Base-by-base conservation (phyloP, 2,113 vertebrate species). In the Melanotaenia duboulayi region DNA sequence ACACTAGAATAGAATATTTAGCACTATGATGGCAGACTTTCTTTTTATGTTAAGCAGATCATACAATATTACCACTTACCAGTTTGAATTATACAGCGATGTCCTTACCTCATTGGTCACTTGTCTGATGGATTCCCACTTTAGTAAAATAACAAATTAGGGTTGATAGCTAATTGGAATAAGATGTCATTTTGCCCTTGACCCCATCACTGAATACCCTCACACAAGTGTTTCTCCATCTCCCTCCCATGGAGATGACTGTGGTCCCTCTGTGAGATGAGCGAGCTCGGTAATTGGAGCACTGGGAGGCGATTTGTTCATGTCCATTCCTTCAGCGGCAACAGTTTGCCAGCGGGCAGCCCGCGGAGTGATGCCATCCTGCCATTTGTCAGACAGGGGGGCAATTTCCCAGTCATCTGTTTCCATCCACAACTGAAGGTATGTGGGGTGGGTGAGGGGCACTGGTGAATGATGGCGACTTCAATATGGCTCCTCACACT, bases 341-440 rank as follows among this genome's bases (percentile, higher is more conserved):
- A 83, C 83, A 78, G 83, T 90, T 87, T 87, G 76, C 86, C 60
- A 62, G 78, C 89, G 87, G 90, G 81, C 82, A 89, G 78, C 80
- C 69, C 35, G 23, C 71, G 74, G 82, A 89, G 84, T 69, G 48
- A 66, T 82, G 87, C 88, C 86, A 85, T 84, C 80, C 75, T 65
- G 71, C 85, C 85, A 87, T 90, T 93, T 89, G 74, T 92, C 90
- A 90, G 87, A 88, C 78, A 75, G 82, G 80, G 28, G 80, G 74
- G 85, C 83, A 86, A 87, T 88, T 90, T 86, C 83, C 76, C 65
- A 25, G 81, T 91, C 89, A 85, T 90, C 89, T 87, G 85, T 89
- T 90, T 80, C 76, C 75, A 83, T 87, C 84, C 81, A 75, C 81
- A 80, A 82, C 81, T 84, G 87, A 87, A 71, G 67, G 69, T 28